phyloP scores from a whole-genome alignment of 2,113 vertebrate species.

The Python bivittatus region DNA sequence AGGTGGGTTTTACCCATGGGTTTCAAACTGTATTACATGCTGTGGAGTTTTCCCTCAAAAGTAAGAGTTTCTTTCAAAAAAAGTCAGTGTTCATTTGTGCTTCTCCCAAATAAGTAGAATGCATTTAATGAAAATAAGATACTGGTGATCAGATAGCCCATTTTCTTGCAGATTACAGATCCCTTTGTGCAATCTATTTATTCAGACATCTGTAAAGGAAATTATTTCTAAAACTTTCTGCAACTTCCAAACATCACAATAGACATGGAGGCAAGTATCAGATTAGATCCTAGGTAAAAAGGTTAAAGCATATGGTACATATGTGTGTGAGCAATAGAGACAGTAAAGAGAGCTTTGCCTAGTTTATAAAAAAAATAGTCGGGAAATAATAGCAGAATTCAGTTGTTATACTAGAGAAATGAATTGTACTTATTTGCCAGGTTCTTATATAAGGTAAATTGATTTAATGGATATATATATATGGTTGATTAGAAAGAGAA shows the following conservation, averaged over 20 bases:
- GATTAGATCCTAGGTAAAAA: not conserved
- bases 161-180: not conserved
- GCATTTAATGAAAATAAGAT: not conserved
- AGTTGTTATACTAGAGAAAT: not conserved
- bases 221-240: not conserved
- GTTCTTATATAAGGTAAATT: not conserved
- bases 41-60: not conserved
- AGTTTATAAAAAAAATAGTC: not conserved
- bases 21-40: rapidly evolving
- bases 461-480: not conserved
- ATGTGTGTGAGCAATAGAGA: not conserved
- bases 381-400: not conserved
- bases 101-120: not conserved
- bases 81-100: rapidly evolving
- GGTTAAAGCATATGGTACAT: not conserved
- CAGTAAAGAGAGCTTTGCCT: not conserved
- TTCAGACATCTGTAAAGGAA: not conserved
- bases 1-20: rapidly evolving
- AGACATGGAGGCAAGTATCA: not conserved
- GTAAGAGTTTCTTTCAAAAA: not conserved
- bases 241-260: not conserved
- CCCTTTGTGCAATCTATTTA: not conserved
- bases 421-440: not conserved
- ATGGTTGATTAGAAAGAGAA: not conserved
- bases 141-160: not conserved